Percentiles rank a stretch among this genome's conserved stretches.
Evolutionary conservation across 30 jellyfish, hydroid and myxozoan genomes (phyloP).

Genomic region (Aurelia aurita): DNA sequence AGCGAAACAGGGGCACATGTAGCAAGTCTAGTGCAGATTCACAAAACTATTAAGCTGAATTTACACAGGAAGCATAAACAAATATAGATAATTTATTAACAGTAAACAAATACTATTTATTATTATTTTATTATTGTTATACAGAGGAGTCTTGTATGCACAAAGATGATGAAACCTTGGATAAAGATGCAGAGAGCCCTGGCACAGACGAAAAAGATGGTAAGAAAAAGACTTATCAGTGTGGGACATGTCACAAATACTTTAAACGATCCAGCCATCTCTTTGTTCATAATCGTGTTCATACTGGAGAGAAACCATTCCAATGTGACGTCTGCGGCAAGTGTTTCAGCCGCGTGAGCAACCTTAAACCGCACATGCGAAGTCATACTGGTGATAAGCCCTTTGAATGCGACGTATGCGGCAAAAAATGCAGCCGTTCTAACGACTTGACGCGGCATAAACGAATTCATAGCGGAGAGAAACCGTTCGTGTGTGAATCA

Average conservation of each 20-base stretch:
- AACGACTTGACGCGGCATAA: slow-evolving; percentile 69
- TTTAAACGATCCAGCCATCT: slow-evolving; percentile 89
- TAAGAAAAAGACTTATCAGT: slow-evolving; percentile 69
- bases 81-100: too few relatives aligned
- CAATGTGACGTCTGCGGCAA: slow-evolving; percentile 85
- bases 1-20: too few relatives aligned
- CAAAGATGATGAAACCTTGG: not conserved
- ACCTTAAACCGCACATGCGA: slow-evolving; percentile 83
- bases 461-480: slow-evolving; percentile 77
- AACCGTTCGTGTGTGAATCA: slow-evolving; percentile 51
- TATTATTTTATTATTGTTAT: too few relatives aligned
- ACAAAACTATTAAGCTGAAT: too few relatives aligned
- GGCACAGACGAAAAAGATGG: slow-evolving; percentile 39
- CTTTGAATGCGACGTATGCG: slow-evolving; percentile 66
- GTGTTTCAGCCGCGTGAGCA: slow-evolving; percentile 87
- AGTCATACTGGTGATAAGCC: slow-evolving; percentile 85
- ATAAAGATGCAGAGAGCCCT: not conserved
- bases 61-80: too few relatives aligned
- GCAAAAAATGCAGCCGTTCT: slow-evolving; percentile 69
- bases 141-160: too few relatives aligned
- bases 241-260: slow-evolving; percentile 78
- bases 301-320: slow-evolving; percentile 94
- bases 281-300: slow-evolving; percentile 84
- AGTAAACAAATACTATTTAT: too few relatives aligned
- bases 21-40: too few relatives aligned